A percentile compares a stretch with the other conserved stretches of the same genome.
These are phyloP conservation scores for Drosophila tani DNA, from an alignment of 1,140 invertebrate genomes.

Conservation along the genomic window DNA sequence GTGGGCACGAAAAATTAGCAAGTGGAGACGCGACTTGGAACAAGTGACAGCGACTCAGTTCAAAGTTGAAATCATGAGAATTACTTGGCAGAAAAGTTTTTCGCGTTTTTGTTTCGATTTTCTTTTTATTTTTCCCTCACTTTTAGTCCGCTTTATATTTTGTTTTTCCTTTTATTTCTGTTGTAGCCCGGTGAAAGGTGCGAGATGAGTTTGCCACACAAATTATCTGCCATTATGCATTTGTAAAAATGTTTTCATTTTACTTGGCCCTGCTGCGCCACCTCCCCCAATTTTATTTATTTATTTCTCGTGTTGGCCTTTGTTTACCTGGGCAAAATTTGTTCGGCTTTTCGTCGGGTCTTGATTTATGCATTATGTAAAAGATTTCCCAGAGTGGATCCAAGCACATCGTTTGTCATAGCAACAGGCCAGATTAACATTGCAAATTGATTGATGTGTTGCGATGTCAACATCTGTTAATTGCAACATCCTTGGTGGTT, in stretches of 20 bases:
- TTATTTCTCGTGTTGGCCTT: slow-evolving; percentile 36
- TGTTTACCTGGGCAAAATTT: slow-evolving; percentile 38
- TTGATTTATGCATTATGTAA: slow-evolving; percentile 45
- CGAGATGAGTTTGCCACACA: slow-evolving; percentile 42
- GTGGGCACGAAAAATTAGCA: slow-evolving; percentile 57
- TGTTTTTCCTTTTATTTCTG: slow-evolving; percentile 8
- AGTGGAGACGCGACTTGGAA: slow-evolving; percentile 27
- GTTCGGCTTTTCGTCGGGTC: not conserved
- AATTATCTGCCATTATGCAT: slow-evolving; percentile 64
- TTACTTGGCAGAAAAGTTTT: slow-evolving; percentile 60
- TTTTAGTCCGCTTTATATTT: slow-evolving; percentile 20
- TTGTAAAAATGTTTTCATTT: slow-evolving; percentile 49
- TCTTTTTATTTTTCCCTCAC: slow-evolving; percentile 18
- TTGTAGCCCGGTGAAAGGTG: slow-evolving; percentile 36
- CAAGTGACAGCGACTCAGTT: slow-evolving; percentile 50
- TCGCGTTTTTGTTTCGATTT: slow-evolving; percentile 20
- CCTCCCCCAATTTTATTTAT: slow-evolving; percentile 24
- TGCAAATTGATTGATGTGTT: slow-evolving; percentile 57
- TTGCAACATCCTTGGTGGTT: not conserved
- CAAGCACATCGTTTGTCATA: slow-evolving; percentile 41
- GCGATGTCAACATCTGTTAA: slow-evolving; percentile 9
- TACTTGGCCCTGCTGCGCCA: not conserved
- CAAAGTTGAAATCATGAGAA: slow-evolving; percentile 71
- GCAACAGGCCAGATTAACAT: slow-evolving; percentile 29
- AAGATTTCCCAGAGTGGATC: slow-evolving; percentile 7